phyloP scores from a whole-genome alignment of 2,113 vertebrate species.

The Melospiza georgiana region DNA sequence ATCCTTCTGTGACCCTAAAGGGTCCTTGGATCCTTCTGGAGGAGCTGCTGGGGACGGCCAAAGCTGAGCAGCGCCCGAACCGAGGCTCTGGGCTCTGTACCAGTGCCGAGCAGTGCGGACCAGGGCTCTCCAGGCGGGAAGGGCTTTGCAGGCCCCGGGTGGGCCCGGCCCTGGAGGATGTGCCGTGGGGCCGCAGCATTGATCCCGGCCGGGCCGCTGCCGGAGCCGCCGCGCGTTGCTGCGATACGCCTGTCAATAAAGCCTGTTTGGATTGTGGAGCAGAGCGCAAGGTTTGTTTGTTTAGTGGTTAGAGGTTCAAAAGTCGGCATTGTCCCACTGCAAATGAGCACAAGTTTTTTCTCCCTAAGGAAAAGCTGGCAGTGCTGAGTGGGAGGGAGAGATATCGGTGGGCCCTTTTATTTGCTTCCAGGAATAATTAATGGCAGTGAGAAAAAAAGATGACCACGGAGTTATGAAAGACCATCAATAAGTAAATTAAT shows the following conservation, averaged over 20 bases:
- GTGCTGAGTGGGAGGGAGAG: neutral
- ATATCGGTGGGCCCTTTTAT: constrained; percentile 60
- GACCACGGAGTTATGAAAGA: constrained; percentile 32
- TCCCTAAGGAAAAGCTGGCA: constrained; percentile 50
- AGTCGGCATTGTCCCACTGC: constrained; percentile 83
- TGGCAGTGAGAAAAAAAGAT: constrained; percentile 38
- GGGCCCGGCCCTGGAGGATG: neutral
- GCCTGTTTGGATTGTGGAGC: constrained; percentile 78
- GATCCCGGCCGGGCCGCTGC: constrained; percentile 29
- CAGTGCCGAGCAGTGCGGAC: neutral
- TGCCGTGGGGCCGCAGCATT: neutral
- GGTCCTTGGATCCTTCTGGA: neutral
- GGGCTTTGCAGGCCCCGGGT: neutral
- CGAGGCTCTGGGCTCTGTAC: neutral
- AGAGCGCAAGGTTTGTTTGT: constrained; percentile 82
- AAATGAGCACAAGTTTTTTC: constrained; percentile 67
- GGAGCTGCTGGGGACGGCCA: neutral
- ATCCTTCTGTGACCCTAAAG: neutral
- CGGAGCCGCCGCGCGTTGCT: constrained; percentile 75
- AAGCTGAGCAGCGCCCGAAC: neutral
- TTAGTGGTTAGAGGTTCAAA: constrained; percentile 85
- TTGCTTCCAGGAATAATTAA: constrained; percentile 68
- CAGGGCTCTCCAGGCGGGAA: fast-evolving
- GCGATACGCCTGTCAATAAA: constrained; percentile 84
- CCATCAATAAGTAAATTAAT: constrained; percentile 35